These are phyloP conservation scores for Intellagama lesueurii DNA, from an alignment of 2,797 vertebrate species.

Conservation along the genomic window DNA sequence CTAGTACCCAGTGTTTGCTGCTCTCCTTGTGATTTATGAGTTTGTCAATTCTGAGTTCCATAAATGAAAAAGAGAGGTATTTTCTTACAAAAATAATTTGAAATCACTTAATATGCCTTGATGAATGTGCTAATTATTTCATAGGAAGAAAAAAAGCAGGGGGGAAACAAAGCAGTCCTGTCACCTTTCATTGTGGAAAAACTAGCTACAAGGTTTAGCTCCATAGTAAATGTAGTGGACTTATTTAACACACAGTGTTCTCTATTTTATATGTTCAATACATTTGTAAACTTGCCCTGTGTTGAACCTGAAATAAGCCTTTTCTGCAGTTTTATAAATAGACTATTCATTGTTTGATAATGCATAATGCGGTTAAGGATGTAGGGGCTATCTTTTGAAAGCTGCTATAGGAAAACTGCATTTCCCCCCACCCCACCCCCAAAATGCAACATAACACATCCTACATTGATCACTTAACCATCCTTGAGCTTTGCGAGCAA, in stretches of 20 bases:
- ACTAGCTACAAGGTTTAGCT: slow-evolving; percentile 20
- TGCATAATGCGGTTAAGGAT: slow-evolving; percentile 41
- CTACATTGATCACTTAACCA: background rate
- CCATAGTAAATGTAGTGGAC: slow-evolving; percentile 31
- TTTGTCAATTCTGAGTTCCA: slow-evolving; percentile 52
- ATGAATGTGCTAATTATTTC: slow-evolving; percentile 60
- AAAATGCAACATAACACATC: slow-evolving; percentile 44
- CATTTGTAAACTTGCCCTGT: slow-evolving; percentile 50
- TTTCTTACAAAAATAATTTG: slow-evolving; percentile 54
- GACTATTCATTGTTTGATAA: slow-evolving; percentile 28
- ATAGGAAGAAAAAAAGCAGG: slow-evolving; percentile 38
- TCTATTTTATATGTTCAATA: slow-evolving; percentile 28
- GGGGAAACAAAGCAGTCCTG: slow-evolving; percentile 15
- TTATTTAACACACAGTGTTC: slow-evolving; percentile 51
- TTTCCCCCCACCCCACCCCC: background rate
- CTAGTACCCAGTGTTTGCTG: slow-evolving; percentile 44
- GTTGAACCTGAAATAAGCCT: slow-evolving; percentile 51
- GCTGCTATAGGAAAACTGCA: slow-evolving; percentile 41
- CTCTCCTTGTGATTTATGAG: slow-evolving; percentile 66
- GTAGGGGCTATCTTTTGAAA: slow-evolving; percentile 47
- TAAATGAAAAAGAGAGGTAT: slow-evolving; percentile 13
- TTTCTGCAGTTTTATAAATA: slow-evolving; percentile 56
- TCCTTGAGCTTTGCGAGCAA: slow-evolving; percentile 31
- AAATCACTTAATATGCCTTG: slow-evolving; percentile 54
- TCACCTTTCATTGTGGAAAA: slow-evolving; percentile 47